A percentile compares a stretch with the other conserved stretches of the same genome.
phyloP scores from a whole-genome alignment of 2,113 vertebrate genomes.

The Halichoeres trimaculatus region DNA sequence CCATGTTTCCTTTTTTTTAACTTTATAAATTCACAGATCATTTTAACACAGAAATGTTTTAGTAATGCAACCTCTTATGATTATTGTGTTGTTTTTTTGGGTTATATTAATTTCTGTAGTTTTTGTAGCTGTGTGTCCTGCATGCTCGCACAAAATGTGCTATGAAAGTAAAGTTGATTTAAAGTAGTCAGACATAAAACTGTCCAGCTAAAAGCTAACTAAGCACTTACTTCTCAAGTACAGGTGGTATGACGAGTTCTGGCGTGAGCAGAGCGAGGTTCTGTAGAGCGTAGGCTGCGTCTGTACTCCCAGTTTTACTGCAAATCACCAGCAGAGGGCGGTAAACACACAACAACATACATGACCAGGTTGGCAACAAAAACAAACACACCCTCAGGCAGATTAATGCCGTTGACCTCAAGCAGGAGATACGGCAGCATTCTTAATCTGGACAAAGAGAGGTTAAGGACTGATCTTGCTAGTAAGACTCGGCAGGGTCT shows the following conservation, averaged over 20 bases:
- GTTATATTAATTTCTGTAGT: no score
- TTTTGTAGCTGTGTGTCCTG: no score
- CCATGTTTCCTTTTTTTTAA: no score
- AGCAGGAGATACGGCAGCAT: not conserved
- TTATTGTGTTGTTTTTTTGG: no score
- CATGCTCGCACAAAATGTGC: no score
- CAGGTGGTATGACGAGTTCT: slow-evolving; percentile 94
- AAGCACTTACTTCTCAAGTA: slow-evolving; percentile 92
- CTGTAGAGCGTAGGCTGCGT: slow-evolving; percentile 95
- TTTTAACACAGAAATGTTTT: no score
- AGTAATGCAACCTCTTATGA: no score
- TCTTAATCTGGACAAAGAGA: slow-evolving; percentile 56
- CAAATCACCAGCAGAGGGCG: slow-evolving; percentile 50
- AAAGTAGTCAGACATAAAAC: no score
- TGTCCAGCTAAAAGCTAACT: no score
- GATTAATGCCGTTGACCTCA: slow-evolving; percentile 49
- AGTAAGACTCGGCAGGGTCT: slow-evolving; percentile 6
- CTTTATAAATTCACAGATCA: no score
- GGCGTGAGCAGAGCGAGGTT: slow-evolving; percentile 97
- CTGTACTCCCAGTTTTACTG: slow-evolving; percentile 95
- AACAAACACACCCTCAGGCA: slow-evolving; percentile 18
- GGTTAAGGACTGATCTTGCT: not conserved
- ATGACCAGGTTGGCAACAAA: slow-evolving; percentile 9
- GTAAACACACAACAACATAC: slow-evolving; percentile 8
- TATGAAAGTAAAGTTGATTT: no score